Base-by-base conservation (phyloP, 2,888 invertebrate species). In the Amphipoea lucens region DNA sequence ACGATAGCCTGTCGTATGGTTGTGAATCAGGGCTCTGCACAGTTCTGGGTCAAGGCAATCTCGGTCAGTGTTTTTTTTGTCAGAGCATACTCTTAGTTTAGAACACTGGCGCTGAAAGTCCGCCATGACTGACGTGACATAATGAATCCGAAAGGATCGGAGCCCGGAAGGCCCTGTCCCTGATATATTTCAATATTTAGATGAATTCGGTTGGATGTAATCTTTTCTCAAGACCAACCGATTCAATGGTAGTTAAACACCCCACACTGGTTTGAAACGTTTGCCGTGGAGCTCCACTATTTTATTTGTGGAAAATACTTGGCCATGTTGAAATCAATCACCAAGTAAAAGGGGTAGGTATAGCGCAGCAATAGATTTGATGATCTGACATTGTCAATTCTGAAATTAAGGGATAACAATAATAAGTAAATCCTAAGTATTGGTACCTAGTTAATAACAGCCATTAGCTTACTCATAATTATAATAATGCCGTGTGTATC, bases 401-500 rank as follows among this genome's bases (percentile, higher is more conserved):
- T 14, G 23, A 70, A 4, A 36, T 70, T 14, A 51, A 36, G 36
- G 29, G 7, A 17, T 36, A 29, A 60, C n/a, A 29, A n/a, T 60
- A 48, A 48, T 48, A 5, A 69, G 29, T 20, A 20, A 45, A 45
- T 29, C 11, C n/a, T 20, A 68, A n/a, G 5, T 68, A n/a, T 45
- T 45, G 45, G 42, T 45, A 29, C 29, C 29, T 29, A 40, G 9
- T 45, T 11, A 60, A n/a, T 23, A 48, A 23, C 48, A n/a, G 20
- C 14, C 17, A 60, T 40, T 65, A 65, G 81, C 92, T 92, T 90
- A 96, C 96, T 92, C 68, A 95, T 94, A 23, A 96, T 77, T 79
- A 96, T 94, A 40, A 96, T 93, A 71, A 96, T 87, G n/a, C 95
- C 96, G 73, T 96, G 96, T 0, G 95, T 92, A 45, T 95, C 90